Evolutionary conservation across 2,888 invertebrate species (phyloP).

Genomic region (Helleia helle): DNA sequence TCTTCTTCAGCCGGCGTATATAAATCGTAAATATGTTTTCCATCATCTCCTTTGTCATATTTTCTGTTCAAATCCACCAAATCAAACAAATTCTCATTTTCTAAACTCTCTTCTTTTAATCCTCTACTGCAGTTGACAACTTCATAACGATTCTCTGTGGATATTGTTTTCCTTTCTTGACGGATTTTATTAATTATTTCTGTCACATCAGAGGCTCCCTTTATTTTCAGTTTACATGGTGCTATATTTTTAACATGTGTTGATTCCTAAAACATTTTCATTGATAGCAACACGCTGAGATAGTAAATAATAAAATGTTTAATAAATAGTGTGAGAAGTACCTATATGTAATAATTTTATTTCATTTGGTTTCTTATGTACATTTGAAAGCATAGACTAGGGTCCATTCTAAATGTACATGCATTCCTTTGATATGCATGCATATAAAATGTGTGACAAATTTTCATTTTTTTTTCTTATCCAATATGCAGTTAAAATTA

Average conservation of each 20-base stretch:
- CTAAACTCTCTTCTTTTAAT: conserved; percentile 30
- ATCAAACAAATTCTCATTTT: conserved; percentile 32
- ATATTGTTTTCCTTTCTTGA: conserved; percentile 44
- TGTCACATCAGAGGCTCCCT: conserved; percentile 38
- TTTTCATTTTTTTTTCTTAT: too few species aligned
- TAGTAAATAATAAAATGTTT: not conserved
- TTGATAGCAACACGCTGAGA: not conserved
- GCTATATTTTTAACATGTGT: conserved; percentile 41
- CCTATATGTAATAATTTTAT: not conserved
- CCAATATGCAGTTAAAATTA: too few species aligned
- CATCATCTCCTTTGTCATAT: conserved; percentile 33
- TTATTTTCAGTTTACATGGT: conserved; percentile 42
- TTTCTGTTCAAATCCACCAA: conserved; percentile 47
- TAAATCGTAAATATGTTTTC: conserved; percentile 56
- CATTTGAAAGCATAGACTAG: too few species aligned
- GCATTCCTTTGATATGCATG: too few species aligned
- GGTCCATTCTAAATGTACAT: too few species aligned
- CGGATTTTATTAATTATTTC: conserved; percentile 55
- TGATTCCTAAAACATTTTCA: conserved; percentile 46
- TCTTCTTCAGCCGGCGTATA: conserved; percentile 51
- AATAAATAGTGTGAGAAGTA: too few species aligned
- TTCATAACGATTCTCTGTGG: conserved; percentile 49
- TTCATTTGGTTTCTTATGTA: too few species aligned
- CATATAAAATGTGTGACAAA: too few species aligned
- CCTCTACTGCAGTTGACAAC: conserved; percentile 56